Evolutionary conservation across 2,888 invertebrate genomes (phyloP).

Genomic region (Ormyrus thymus): DNA sequence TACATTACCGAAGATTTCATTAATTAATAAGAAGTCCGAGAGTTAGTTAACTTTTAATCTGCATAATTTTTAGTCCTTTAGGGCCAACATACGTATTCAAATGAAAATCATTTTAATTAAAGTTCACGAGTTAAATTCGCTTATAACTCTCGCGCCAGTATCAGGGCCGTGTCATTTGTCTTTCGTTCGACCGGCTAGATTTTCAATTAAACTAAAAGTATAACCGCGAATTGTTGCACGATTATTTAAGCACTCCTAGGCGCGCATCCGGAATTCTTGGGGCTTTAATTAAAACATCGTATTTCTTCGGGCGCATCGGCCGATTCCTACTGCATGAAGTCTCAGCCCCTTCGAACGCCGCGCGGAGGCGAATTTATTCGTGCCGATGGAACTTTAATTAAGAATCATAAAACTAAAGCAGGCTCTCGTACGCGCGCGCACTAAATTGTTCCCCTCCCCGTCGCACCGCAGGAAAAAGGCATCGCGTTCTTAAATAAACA

Average conservation of each 20-base stretch:
- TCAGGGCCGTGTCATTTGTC: neutral
- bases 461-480: neutral
- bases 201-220: conserved; percentile 5
- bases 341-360: neutral
- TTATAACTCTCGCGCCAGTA: neutral
- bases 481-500: conserved; percentile 9
- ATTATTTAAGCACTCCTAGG: neutral
- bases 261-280: neutral
- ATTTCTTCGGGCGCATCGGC: neutral
- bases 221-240: too few relatives aligned
- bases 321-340: conserved; percentile 1
- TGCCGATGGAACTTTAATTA: conserved; percentile 39
- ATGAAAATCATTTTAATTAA: neutral
- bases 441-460: conserved; percentile 16
- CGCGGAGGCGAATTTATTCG: conserved; percentile 15
- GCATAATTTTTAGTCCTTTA: neutral
- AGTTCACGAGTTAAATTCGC: neutral
- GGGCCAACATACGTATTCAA: neutral
- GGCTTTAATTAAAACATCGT: conserved; percentile 14
- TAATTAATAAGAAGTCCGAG: too few relatives aligned
- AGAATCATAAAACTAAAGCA: conserved; percentile 34
- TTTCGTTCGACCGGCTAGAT: neutral
- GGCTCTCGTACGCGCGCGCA: neutral
- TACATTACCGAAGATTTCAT: too few relatives aligned
- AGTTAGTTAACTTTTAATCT: neutral